Evolutionary conservation across 1,140 invertebrate genomes (phyloP), one percentile per base, ranked within the genome.

Genomic region (Heliconius nattereri): DNA sequence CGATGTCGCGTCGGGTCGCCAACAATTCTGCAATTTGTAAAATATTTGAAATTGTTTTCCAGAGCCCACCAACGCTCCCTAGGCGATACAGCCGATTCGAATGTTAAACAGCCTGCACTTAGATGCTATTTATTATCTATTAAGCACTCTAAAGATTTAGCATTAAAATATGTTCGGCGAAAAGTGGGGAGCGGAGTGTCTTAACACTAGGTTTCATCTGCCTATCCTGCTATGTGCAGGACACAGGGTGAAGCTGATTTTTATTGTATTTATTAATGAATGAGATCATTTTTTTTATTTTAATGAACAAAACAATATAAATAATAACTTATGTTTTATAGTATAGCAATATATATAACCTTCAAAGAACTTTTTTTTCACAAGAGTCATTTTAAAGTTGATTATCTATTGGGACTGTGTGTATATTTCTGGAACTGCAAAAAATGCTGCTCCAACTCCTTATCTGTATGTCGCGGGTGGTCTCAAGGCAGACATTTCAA

Each of bases 11-110:
- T 80, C 76, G n/a, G n/a, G 80, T 85, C 83, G 76, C 80, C 75
- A 83, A 86, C 87, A 85, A 89, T 88, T 86, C 87, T 87, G 87
- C 89, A 92, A 92, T 92, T 93, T 93, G 89, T 86, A 81, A 85
- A 91, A 93, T 91, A 90, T 92, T 91, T 92, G 86, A 86, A 91
- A 93, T 93, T 87, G 84, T 84, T 79, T 81, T 85, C 80, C 86
- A 76, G 75, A 82, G 90, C 86, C 91, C 91, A 93, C 91, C 90
- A 91, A 91, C 90, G 89, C 86, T 76, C 78, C 79, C 75, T 35
- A 76, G 76, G 82, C 71, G 80, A 79, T 77, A 87, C 83, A 45
- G 86, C 16, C 72, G 49, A 45, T 45, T 66, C 20, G 81, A 66
- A 66, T 16, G 60, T 29, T 66, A 66, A 66, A 29, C 60, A 66